Evolutionary conservation across 2,113 vertebrate species (phyloP), one percentile per base, ranked within the genome.

Genomic region (Nothobranchius furzeri): DNA sequence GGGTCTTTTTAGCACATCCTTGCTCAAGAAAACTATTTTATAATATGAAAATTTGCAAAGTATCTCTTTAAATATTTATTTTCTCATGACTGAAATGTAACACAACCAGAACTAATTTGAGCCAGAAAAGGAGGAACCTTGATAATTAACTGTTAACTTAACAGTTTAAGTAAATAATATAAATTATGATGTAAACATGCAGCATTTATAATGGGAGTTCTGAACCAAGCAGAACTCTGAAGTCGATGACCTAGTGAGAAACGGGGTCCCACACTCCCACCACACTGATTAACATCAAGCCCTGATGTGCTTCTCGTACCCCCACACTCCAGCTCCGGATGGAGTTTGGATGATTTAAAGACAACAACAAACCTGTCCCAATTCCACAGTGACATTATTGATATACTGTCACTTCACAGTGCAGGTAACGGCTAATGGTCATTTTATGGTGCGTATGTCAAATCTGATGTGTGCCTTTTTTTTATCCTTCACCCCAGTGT

Each of bases 311-410:
- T 90, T 88, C 84, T 81, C 82, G 87, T 87, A 92, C 88, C 88
- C 91, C 88, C 82, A 77, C 85, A 80, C 81, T 81, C 85, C 81
- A 76, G 84, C 73, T 81, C 84, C 85, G 65, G 82, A 88, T 79
- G 77, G 82, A 82, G 87, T 89, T 89, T 74, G 86, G 70, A 70
- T 94, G 92, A 94, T 94, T 94, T 93, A 94, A 79, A 91, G 91
- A 90, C 87, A 85, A 91, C 92, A 93, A 94, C 93, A 94, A 94
- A 94, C 90, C 92, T 93, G 93, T 94, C 93, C 91, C 85, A 93
- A 93, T 94, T 92, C 85, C 91, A 89, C 79, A 85, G 70, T 80
- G 86, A 90, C 90, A 87, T 93, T 93, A 94, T 93, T 94, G 92
- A 93, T 93, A 91, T 92, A 87, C 89, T 92, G 91, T 92, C 93